These are phyloP conservation scores for Campoplex capitator DNA, from an alignment of 2,888 invertebrate genomes.

Conservation along the genomic window DNA sequence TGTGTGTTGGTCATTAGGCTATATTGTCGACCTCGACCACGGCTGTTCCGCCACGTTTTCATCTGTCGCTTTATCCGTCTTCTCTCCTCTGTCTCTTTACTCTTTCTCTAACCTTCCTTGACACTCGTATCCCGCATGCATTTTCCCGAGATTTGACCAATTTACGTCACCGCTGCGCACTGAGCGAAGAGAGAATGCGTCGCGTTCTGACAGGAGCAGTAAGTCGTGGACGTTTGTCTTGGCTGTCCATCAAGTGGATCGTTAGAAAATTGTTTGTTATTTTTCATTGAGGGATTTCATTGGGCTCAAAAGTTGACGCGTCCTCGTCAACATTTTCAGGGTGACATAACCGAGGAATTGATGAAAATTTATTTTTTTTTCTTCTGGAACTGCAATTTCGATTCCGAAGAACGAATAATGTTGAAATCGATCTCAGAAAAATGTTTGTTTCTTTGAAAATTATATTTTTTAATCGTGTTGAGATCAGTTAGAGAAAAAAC, in stretches of 20 bases:
- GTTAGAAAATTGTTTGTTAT: conserved; percentile 19
- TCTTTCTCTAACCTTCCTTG: conserved; percentile 32
- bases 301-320: too few relatives aligned
- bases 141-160: conserved; percentile 77
- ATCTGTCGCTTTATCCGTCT: conserved; percentile 39
- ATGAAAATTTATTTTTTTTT: too few relatives aligned
- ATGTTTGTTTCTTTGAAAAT: too few relatives aligned
- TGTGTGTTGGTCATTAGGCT: conserved; percentile 74
- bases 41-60: conserved; percentile 62
- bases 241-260: conserved; percentile 5
- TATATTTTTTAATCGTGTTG: too few relatives aligned
- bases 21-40: conserved; percentile 75
- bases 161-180: conserved; percentile 60
- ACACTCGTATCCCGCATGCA: conserved; percentile 68
- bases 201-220: conserved; percentile 11
- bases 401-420: too few relatives aligned
- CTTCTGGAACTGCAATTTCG: too few relatives aligned
- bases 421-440: too few relatives aligned
- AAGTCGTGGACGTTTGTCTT: conserved; percentile 4
- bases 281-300: background rate
- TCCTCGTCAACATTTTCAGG: too few relatives aligned
- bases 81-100: conserved; percentile 45
- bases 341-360: too few relatives aligned
- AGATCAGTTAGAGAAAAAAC: too few relatives aligned
- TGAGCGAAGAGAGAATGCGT: conserved; percentile 9